A percentile compares a stretch with the other conserved stretches of the same genome.
Evolutionary conservation across 1,140 invertebrate genomes (phyloP).

Genomic region (Monomorium pharaonis): DNA sequence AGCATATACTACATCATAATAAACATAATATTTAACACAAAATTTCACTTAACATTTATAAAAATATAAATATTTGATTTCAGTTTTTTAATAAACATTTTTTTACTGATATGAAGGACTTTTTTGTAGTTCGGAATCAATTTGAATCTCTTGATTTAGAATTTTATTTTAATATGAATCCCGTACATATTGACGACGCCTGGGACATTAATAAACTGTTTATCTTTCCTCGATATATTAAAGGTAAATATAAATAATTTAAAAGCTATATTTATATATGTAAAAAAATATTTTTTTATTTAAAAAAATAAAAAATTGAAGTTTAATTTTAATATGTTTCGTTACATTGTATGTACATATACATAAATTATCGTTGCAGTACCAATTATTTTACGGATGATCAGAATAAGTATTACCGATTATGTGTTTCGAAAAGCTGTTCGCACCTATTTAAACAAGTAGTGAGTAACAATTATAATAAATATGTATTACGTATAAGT

Average conservation of each 20-base stretch:
- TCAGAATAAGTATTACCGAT: slow-evolving; percentile 82
- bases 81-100: background rate
- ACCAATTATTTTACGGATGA: slow-evolving; percentile 80
- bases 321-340: too few species aligned
- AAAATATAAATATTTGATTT: background rate
- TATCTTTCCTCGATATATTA: slow-evolving; percentile 93
- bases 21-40: too few species aligned
- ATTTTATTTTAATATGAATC: slow-evolving; percentile 89
- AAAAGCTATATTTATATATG: too few species aligned
- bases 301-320: background rate
- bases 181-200: slow-evolving; percentile 91
- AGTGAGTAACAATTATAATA: background rate
- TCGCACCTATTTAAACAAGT: background rate
- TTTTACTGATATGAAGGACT: background rate
- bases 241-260: slow-evolving; percentile 83
- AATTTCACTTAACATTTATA: background rate
- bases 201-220: too few species aligned
- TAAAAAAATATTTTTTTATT: background rate
- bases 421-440: background rate
- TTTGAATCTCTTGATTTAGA: slow-evolving; percentile 89
- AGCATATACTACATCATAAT: too few species aligned
- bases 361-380: too few species aligned
- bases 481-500: too few species aligned
- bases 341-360: too few species aligned
- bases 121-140: slow-evolving; percentile 86